Percentiles rank a stretch among this genome's conserved stretches.
Evolutionary conservation across 2,797 vertebrate genomes (phyloP).

Genomic region (Lithobates pipiens): DNA sequence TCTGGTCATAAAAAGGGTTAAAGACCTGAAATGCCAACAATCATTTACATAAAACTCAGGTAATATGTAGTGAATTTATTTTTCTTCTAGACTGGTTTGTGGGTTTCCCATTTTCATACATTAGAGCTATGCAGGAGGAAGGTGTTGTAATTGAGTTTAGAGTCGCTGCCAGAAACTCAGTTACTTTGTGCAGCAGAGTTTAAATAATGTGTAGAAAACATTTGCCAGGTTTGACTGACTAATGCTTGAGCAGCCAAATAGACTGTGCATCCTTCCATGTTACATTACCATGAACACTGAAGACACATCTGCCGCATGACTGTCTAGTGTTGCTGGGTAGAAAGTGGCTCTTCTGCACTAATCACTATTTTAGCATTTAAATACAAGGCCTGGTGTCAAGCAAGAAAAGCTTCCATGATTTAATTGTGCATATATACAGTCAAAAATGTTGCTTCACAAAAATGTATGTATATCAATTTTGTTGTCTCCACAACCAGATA

Average conservation of each 20-base stretch:
- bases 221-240: background rate
- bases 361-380: background rate
- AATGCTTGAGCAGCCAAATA: background rate
- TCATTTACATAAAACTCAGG: too few relatives aligned
- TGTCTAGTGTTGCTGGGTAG: constrained; percentile 26
- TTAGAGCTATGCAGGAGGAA: background rate
- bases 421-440: background rate
- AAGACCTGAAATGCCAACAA: too few relatives aligned
- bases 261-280: background rate
- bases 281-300: background rate
- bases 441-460: too few relatives aligned
- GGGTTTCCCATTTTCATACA: background rate
- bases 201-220: constrained; percentile 30
- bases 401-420: background rate
- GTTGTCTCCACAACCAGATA: too few relatives aligned
- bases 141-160: background rate
- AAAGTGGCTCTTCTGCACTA: background rate
- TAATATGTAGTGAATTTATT: too few relatives aligned
- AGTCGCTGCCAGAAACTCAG: background rate
- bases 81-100: too few relatives aligned
- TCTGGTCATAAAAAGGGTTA: too few relatives aligned
- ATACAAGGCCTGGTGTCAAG: background rate
- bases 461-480: too few relatives aligned
- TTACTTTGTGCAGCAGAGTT: constrained; percentile 8
- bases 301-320: constrained; percentile 10